Conservation (phyloP, 2,797 vertebrate genomes). For the Cheirogaleus major region DNA sequence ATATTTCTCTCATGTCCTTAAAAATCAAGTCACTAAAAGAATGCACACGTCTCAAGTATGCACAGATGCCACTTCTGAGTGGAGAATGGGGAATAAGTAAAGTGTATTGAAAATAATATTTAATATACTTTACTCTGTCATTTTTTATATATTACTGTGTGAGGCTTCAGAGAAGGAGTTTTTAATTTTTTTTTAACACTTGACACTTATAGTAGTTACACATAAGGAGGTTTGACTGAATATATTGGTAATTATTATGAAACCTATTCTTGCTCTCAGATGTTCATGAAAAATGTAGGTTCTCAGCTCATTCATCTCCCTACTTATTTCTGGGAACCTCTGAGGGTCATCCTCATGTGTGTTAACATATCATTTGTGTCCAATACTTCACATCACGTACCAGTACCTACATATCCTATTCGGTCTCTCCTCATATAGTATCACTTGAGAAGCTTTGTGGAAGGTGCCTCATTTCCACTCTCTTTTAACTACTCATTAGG, state of each 20-base stretch:
- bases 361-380: background rate
- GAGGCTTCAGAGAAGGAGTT: background rate
- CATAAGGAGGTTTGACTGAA: background rate
- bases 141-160: background rate
- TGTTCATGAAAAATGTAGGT: background rate
- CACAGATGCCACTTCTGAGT: background rate
- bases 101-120: background rate
- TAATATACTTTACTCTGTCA: background rate
- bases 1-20: background rate
- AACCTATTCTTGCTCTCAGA: background rate
- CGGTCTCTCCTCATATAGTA: background rate
- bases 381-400: background rate
- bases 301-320: background rate
- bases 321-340: background rate
- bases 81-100: background rate
- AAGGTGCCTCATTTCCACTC: background rate
- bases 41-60: background rate
- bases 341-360: background rate
- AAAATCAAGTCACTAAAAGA: constrained; percentile 1
- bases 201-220: background rate
- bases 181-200: background rate
- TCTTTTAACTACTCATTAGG: background rate
- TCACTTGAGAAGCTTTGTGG: background rate
- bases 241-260: background rate
- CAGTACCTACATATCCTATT: background rate